A percentile compares a stretch with the other conserved stretches of the same genome.
phyloP scores from a whole-genome alignment of 1,140 invertebrate genomes.

The Idris sp. region DNA sequence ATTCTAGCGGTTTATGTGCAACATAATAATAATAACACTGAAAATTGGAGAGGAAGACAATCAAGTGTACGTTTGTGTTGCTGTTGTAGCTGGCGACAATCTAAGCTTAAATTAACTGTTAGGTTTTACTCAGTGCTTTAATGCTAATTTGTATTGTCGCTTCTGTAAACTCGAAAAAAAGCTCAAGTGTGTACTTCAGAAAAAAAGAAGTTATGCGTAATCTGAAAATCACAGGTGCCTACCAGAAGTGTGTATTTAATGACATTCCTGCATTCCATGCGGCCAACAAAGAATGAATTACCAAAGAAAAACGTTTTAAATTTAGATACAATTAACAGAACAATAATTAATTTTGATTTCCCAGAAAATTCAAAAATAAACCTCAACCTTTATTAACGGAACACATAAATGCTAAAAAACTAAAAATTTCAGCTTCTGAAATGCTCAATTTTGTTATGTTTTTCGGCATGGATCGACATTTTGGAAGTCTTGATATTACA shows the following conservation, averaged over 20 bases:
- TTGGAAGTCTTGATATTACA: no score
- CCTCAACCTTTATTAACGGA: no score
- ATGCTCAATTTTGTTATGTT: slow-evolving; percentile 35
- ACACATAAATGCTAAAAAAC: slow-evolving; percentile 9
- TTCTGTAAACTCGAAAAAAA: background rate
- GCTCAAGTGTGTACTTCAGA: background rate
- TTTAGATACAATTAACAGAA: no score
- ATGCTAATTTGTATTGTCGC: slow-evolving; percentile 4
- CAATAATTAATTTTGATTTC: no score
- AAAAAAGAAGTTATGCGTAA: background rate
- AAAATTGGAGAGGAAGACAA: background rate
- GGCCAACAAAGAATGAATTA: background rate
- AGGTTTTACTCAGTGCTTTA: slow-evolving; percentile 4
- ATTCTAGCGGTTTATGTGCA: slow-evolving; percentile 7
- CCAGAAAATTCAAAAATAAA: no score
- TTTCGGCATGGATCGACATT: no score
- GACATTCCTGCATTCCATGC: slow-evolving; percentile 4
- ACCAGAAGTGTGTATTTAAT: slow-evolving; percentile 17
- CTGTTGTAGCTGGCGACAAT: slow-evolving; percentile 6
- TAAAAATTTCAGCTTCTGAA: slow-evolving; percentile 46
- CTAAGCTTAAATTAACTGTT: background rate
- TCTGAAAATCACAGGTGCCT: background rate
- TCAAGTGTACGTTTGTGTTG: slow-evolving; percentile 5
- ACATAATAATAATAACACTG: background rate
- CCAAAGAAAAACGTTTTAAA: no score